A percentile compares a stretch with the other conserved stretches of the same genome.
Evolutionary conservation across 2,888 invertebrate species (phyloP).

Genomic region (Panorpa germanica): DNA sequence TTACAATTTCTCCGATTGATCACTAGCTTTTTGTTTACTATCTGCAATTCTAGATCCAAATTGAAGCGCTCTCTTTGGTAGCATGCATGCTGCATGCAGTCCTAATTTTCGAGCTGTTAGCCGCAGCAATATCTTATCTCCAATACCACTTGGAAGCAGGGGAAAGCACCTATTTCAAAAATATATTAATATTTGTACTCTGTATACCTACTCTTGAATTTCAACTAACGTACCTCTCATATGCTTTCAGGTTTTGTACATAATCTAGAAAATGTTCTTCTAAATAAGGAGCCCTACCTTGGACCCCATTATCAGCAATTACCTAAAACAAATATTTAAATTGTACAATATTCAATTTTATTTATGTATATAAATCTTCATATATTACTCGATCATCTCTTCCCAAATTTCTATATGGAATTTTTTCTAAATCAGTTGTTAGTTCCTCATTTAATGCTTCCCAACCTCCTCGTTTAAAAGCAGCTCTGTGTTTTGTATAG

Average conservation of each 20-base stretch:
- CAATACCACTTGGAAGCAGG: slow-evolving; percentile 45
- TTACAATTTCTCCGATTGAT: too few relatives aligned
- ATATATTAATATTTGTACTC: not conserved
- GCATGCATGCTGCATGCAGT: slow-evolving; percentile 35
- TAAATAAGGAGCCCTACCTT: slow-evolving; percentile 62
- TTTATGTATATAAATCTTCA: too few relatives aligned
- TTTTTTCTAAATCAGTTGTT: slow-evolving; percentile 61
- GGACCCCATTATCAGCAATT: slow-evolving; percentile 73
- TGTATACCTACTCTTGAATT: slow-evolving; percentile 4
- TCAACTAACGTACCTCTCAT: slow-evolving; percentile 34
- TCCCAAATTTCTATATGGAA: slow-evolving; percentile 80
- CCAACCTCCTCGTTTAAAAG: slow-evolving; percentile 37
- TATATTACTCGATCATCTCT: slow-evolving; percentile 92
- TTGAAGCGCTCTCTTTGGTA: slow-evolving; percentile 89
- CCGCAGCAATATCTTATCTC: slow-evolving; percentile 85
- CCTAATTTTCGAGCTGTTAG: slow-evolving; percentile 49
- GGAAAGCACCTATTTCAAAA: slow-evolving; percentile 19
- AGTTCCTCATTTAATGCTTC: slow-evolving; percentile 39
- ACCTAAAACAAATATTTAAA: too few relatives aligned
- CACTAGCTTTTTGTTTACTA: slow-evolving; percentile 70
- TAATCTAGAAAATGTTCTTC: slow-evolving; percentile 51
- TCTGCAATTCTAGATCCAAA: slow-evolving; percentile 94
- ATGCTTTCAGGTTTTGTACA: slow-evolving; percentile 39
- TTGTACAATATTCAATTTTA: too few relatives aligned
- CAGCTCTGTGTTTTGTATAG: slow-evolving; percentile 72